Conservation (phyloP, 1,140 invertebrate genomes). For the Eciton burchellii region DNA sequence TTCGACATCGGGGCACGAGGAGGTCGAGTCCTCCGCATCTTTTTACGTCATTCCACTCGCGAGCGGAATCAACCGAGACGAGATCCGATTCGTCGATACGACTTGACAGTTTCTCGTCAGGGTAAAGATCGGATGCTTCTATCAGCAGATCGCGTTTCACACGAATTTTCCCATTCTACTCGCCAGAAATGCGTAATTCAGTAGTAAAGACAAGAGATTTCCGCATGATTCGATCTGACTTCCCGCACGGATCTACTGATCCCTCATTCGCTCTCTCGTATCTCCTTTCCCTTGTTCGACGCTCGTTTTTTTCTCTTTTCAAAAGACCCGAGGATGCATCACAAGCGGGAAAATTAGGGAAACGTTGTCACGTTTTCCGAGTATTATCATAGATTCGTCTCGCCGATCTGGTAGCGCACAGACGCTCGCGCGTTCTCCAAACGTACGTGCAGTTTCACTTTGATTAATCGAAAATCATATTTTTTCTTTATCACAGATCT, state of each 20-base stretch:
- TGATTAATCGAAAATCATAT: no score
- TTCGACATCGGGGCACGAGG: background rate
- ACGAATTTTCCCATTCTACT: background rate
- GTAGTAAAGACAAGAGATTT: background rate
- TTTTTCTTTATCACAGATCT: background rate
- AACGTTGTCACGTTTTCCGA: no score
- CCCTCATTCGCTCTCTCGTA: no score
- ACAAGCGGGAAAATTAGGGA: no score
- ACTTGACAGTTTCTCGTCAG: no score
- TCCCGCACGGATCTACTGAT: background rate
- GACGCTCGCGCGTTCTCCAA: no score
- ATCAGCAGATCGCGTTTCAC: background rate
- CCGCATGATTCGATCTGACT: background rate
- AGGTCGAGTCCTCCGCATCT: conserved; percentile 6
- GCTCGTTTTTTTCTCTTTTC: no score
- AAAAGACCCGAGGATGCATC: background rate
- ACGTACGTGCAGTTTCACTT: no score
- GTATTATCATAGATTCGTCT: no score
- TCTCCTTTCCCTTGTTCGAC: no score
- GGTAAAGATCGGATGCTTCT: background rate
- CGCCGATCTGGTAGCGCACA: no score
- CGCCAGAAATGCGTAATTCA: background rate
- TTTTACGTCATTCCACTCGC: background rate
- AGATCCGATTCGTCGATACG: no score
- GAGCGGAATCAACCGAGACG: background rate